phyloP scores from a whole-genome alignment of 2,888 invertebrate genomes.

The Xiphydria camelus region DNA sequence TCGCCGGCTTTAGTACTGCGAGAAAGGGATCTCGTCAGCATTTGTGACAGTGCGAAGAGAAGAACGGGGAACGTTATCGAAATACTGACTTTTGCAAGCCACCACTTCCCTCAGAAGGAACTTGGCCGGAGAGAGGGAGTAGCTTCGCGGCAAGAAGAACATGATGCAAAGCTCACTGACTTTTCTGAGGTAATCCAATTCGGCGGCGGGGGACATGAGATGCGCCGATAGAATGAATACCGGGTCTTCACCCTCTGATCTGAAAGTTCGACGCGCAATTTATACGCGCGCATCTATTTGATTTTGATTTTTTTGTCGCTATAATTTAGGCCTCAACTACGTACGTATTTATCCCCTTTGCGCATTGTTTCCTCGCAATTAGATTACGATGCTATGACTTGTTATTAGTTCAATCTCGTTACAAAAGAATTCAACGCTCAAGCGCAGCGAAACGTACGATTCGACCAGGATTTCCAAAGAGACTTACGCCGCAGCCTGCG shows the following conservation, averaged over 20 bases:
- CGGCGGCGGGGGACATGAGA: constrained; percentile 72
- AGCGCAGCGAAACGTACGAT: too few relatives aligned
- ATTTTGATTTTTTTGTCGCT: too few relatives aligned
- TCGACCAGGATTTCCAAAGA: too few relatives aligned
- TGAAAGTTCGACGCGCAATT: too few relatives aligned
- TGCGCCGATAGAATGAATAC: constrained; percentile 76
- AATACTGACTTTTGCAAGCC: constrained; percentile 75
- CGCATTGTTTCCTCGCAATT: too few relatives aligned
- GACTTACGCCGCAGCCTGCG: constrained; percentile 75
- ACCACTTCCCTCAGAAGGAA: constrained; percentile 82
- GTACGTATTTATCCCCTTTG: too few relatives aligned
- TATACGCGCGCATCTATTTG: too few relatives aligned
- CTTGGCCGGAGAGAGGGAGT: constrained; percentile 76
- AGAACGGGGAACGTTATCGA: too few relatives aligned
- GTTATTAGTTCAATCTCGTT: too few relatives aligned
- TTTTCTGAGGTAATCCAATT: constrained; percentile 79
- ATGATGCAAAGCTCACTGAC: constrained; percentile 82
- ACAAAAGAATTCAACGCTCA: too few relatives aligned
- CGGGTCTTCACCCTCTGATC: constrained; percentile 59
- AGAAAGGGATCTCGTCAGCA: constrained; percentile 27
- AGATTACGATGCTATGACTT: too few relatives aligned
- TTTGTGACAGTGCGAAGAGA: not conserved
- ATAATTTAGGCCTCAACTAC: too few relatives aligned
- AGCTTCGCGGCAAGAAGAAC: constrained; percentile 79
- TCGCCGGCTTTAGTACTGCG: constrained; percentile 78